Percentiles rank a stretch among this genome's conserved stretches.
Conservation (phyloP, 2,888 invertebrate genomes). For the Drosophila seclusa region DNA sequence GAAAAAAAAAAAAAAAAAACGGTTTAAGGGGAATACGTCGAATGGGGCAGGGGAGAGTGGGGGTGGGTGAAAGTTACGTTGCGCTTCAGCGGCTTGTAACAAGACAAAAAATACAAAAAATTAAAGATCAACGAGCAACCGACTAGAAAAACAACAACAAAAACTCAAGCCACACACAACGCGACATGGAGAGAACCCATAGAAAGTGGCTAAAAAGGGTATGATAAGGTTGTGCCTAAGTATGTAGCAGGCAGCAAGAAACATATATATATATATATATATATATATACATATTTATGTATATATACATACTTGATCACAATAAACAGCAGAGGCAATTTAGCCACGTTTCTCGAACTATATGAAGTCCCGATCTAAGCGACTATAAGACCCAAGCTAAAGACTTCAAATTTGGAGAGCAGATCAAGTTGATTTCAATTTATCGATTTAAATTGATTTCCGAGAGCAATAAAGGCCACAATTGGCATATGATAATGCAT, state of each 20-base stretch:
- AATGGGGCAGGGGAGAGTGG: background rate
- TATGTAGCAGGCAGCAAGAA: background rate
- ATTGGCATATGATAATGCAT: background rate
- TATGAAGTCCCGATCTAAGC: background rate
- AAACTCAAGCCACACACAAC: conserved; percentile 65
- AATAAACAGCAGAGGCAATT: background rate
- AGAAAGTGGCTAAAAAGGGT: background rate
- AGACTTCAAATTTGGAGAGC: background rate
- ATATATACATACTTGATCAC: background rate
- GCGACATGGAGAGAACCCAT: conserved; percentile 29
- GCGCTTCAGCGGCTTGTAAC: conserved; percentile 67
- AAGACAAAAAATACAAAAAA: conserved; percentile 35
- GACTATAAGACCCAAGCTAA: background rate
- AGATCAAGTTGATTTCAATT: background rate
- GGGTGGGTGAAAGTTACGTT: conserved; percentile 52
- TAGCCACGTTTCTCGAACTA: background rate
- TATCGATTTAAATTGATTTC: background rate
- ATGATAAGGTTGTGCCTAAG: background rate
- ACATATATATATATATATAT: background rate
- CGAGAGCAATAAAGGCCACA: background rate
- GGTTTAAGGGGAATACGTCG: background rate
- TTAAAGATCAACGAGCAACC: conserved; percentile 41
- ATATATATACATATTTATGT: too few relatives aligned
- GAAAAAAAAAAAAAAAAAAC: conserved; percentile 42
- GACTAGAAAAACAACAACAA: conserved; percentile 26